Evolutionary conservation across 1,140 invertebrate genomes (phyloP), one percentile per base, ranked within the genome.

Genomic region (Pogonomyrmex californicus): DNA sequence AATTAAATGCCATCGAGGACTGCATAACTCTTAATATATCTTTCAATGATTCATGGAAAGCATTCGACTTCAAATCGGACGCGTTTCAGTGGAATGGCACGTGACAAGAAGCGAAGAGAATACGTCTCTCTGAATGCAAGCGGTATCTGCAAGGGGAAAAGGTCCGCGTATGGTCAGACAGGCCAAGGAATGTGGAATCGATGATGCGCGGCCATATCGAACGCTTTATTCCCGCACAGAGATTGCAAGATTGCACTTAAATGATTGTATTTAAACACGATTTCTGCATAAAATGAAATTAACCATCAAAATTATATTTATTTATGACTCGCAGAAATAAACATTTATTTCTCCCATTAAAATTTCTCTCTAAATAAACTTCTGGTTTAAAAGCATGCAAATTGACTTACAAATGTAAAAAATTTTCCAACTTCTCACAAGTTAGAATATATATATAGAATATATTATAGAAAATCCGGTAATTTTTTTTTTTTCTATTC

Each of bases 61-160:
- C 58, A 51, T 85, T 89, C 73, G 54, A 66, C 87, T 88, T 91
- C 75, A 88, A 92, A 93, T 91, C 90, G 85, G 66, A 79, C 62
- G 75, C 87, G 33, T 91, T 87, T 79, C 66, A 75, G 51, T 60
- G 65, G 81, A 86, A 71, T 65, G 68, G 62, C 47, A 44, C 38
- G 30, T 51, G 70, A 85, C 23, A 23, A 23, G 63, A 76, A 78
- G 41, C 38, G 47, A 68, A 77, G 62, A 71, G 65, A 7, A 85
- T 47, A 54, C 36, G 86, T 71, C 47, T n/a, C 56, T 76, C 56
- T 56, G 47, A 49, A n/a, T 14, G 58, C 38, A 3, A 58, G 33
- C 30, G 17, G 30, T 49, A 33, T 4, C 51, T n/a, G 54, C 4
- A 6, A 79, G 38, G 54, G 56, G 47, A 71, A 36, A 60, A 14